Percentiles rank a stretch among this genome's conserved stretches.
phyloP scores from a whole-genome alignment of 2,888 invertebrate species.

The Sclerodermus sp. region DNA sequence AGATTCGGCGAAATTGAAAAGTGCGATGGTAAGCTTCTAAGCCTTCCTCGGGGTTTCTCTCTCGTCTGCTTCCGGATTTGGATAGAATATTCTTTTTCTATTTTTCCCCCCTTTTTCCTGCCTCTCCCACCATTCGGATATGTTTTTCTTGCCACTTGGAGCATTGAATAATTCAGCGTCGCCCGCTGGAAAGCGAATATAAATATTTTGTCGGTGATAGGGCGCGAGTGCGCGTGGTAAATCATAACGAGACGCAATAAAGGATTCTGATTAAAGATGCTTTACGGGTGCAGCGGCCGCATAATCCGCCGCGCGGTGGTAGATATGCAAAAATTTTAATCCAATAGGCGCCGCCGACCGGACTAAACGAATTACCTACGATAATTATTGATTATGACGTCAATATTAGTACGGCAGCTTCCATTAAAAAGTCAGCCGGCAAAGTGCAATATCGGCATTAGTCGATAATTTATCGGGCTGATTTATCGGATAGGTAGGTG shows the following conservation, averaged over 20 bases:
- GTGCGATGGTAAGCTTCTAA: conserved; percentile 2
- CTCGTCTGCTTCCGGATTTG: conserved; percentile 4
- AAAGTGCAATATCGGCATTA: conserved; percentile 6
- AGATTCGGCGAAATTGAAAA: background rate
- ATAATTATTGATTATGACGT: conserved; percentile 5
- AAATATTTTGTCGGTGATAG: too few species aligned
- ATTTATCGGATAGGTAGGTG: too few species aligned
- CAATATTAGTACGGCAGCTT: conserved; percentile 4
- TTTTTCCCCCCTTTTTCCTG: conserved; percentile 1
- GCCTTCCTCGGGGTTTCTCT: background rate
- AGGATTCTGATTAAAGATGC: too few species aligned
- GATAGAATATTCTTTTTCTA: conserved; percentile 1
- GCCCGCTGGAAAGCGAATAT: too few species aligned
- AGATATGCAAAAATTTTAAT: too few species aligned
- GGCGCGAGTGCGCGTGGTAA: too few species aligned
- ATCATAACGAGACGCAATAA: too few species aligned
- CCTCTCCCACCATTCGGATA: background rate
- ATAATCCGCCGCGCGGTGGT: too few species aligned
- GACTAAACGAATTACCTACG: background rate
- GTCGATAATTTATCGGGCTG: conserved; percentile 13
- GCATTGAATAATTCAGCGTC: too few species aligned
- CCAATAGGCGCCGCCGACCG: too few species aligned
- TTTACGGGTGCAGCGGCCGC: too few species aligned
- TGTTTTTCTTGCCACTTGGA: conserved; percentile 10
- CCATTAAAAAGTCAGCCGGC: conserved; percentile 10